Conservation (phyloP, 2,797 vertebrate species). For the Hyperoplus lanceolatus region DNA sequence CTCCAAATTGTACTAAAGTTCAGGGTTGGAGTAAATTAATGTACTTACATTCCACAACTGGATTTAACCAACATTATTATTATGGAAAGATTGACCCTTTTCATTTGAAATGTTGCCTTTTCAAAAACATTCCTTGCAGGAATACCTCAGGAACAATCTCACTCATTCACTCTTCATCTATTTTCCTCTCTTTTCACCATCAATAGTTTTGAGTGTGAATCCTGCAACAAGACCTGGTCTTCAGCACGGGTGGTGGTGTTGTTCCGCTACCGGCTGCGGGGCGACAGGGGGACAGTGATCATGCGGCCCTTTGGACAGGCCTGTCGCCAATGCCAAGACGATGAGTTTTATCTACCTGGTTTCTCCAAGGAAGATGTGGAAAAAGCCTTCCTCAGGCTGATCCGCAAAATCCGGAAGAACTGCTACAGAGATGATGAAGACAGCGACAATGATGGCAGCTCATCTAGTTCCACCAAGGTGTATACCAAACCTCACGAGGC, state of each 20-base stretch:
- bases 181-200: conserved; percentile 2
- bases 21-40: background rate
- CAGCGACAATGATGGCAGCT: fast-evolving
- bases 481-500: conserved; percentile 69
- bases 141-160: background rate
- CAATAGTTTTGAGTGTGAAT: conserved; percentile 66
- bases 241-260: conserved; percentile 71
- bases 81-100: background rate
- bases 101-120: background rate
- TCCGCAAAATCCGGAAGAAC: conserved; percentile 75
- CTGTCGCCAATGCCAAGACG: conserved; percentile 52
- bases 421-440: conserved; percentile 65
- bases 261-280: conserved; percentile 73
- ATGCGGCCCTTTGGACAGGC: conserved; percentile 76
- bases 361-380: conserved; percentile 48
- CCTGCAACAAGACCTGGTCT: conserved; percentile 66
- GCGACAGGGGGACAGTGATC: conserved; percentile 61
- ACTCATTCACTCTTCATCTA: background rate
- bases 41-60: background rate
- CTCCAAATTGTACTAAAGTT: background rate
- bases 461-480: background rate
- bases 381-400: conserved; percentile 40
- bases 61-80: background rate
- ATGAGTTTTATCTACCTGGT: conserved; percentile 35
- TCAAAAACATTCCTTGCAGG: background rate